A percentile compares a stretch with the other conserved stretches of the same genome.
Conservation (phyloP, 2,797 vertebrate species). For the Poeciliopsis presidionis region DNA sequence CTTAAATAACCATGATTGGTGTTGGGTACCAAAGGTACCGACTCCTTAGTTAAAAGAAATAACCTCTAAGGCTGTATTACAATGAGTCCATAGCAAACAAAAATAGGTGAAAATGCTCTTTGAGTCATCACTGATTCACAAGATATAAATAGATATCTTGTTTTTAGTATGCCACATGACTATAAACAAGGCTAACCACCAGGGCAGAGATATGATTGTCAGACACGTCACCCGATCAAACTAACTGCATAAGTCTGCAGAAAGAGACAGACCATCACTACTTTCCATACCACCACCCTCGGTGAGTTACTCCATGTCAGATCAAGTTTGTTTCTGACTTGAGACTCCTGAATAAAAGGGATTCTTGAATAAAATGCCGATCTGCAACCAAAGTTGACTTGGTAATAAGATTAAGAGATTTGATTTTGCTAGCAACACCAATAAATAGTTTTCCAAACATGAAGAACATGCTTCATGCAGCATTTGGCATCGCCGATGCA, state of each 20-base stretch:
- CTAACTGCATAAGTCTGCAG: conserved; percentile 24
- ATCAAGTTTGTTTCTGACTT: conserved; percentile 50
- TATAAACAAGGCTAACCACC: conserved; percentile 20
- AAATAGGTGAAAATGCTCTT: not conserved
- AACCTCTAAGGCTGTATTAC: not conserved
- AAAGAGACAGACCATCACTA: conserved; percentile 32
- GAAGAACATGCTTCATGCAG: conserved; percentile 21
- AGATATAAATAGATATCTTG: not conserved
- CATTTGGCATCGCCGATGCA: conserved; percentile 36
- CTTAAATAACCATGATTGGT: not conserved
- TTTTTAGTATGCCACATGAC: conserved; percentile 15
- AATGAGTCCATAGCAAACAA: not conserved
- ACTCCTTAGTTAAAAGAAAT: not conserved
- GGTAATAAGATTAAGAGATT: conserved; percentile 47
- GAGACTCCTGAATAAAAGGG: conserved; percentile 20
- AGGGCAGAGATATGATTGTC: conserved; percentile 20
- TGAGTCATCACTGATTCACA: not conserved
- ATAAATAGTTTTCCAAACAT: conserved; percentile 30
- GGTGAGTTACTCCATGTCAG: conserved; percentile 15
- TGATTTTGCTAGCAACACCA: conserved; percentile 28
- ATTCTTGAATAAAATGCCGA: conserved; percentile 20
- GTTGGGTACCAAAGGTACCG: not conserved
- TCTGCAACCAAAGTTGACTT: conserved; percentile 41
- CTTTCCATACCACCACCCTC: conserved; percentile 29
- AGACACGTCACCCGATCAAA: conserved; percentile 46